Evolutionary conservation across 2,888 invertebrate species (phyloP).

Genomic region (Meta bourneti): DNA sequence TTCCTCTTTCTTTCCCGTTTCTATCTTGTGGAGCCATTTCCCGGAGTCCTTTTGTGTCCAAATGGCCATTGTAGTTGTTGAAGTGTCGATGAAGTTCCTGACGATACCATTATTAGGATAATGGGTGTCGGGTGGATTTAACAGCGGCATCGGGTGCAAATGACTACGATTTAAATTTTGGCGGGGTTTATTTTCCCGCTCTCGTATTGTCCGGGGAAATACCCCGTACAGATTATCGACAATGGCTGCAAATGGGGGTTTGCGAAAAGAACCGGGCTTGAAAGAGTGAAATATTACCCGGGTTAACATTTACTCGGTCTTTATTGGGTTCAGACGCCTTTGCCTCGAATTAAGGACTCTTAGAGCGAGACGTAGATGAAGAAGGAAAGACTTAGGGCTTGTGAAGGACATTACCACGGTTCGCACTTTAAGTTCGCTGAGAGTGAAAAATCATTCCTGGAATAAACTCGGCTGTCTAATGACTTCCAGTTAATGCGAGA

Average conservation of each 20-base stretch:
- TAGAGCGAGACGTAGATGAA: neutral
- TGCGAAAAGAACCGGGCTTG: neutral
- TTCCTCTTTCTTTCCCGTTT: neutral
- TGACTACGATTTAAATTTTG: constrained; percentile 70
- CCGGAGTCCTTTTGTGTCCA: neutral
- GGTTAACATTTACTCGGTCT: constrained; percentile 47
- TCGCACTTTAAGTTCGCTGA: neutral
- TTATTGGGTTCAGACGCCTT: constrained; percentile 29
- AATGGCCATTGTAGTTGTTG: constrained; percentile 19
- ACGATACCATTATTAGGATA: constrained; percentile 40
- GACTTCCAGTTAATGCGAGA: neutral
- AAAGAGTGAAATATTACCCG: constrained; percentile 48
- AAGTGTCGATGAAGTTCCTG: constrained; percentile 37
- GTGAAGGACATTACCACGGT: neutral
- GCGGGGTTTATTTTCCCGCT: constrained; percentile 23
- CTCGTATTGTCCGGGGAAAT: constrained; percentile 47
- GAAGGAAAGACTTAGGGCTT: neutral
- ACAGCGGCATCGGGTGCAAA: constrained; percentile 36
- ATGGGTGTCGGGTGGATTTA: constrained; percentile 19
- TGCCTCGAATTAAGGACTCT: neutral
- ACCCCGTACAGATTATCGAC: constrained; percentile 41
- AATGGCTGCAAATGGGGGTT: constrained; percentile 46
- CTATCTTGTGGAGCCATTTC: neutral
- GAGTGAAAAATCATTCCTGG: neutral
- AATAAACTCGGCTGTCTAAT: neutral